Base-by-base conservation (phyloP, 2,888 invertebrate species). In the Blastobasis adustella region DNA sequence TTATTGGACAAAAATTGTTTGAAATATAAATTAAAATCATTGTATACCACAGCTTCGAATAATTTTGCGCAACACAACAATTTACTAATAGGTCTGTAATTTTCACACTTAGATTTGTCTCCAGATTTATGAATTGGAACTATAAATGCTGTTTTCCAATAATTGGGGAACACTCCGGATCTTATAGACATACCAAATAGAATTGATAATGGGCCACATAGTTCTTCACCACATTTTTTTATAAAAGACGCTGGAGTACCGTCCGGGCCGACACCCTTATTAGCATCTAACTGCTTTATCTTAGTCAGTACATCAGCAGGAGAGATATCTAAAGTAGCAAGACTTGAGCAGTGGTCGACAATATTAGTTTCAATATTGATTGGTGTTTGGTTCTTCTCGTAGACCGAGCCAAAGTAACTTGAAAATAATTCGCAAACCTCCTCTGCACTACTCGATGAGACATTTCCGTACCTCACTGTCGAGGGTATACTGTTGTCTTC, bases 371-470 rank as follows among this genome's bases (percentile, higher is more conserved):
- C 23, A 23, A 23, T 23, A 23, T 23, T 23, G 23, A 23, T 23
- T 79, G 9, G 61, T 63, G 53, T 79, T 79, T 58, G 51, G 62
- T 63, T 36, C 9, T 6, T 37, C 5, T 47, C 38, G 38, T 6
- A 38, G 38, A 51, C 53, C 5, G 55, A 53, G 4, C 53, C 49
- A 49, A 54, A 57, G 37, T 46, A 57, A n/a, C 41, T n/a, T 0
- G 57, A 57, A 45, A 57, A 57, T 1, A 54, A 44, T 23, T 56
- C 54, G 44, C 54, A 56, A 0, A 54, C 40, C 4, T 10, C 50
- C 4, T 9, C 5, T 9, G 47, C 47, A 23, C 52, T 39, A 5
- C 37, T 46, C 8, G 48, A 46, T 6, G 42, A 23, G 23, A 36
- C 36, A 6, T 38, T 10, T 7, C 41, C 36, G 8, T 23, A 49